A percentile compares a stretch with the other conserved stretches of the same genome.
phyloP scores from a whole-genome alignment of 2,888 invertebrate species.

The Serripes groenlandicus region DNA sequence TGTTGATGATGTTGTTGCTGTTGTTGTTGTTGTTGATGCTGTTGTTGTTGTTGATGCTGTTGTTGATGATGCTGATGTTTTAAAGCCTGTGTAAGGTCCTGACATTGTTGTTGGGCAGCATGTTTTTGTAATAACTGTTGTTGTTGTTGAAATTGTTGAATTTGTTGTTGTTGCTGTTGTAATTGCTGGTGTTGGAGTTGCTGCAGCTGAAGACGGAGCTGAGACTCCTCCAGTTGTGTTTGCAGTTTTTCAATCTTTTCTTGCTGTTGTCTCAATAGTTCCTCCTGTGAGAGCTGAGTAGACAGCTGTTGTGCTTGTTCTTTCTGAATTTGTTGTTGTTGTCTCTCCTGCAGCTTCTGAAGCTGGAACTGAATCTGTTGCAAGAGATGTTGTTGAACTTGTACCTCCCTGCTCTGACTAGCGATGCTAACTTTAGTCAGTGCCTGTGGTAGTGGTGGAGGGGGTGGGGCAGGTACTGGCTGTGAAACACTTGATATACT shows the following conservation, averaged over 20 bases:
- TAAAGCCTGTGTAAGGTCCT: slow-evolving; percentile 53
- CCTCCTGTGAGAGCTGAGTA: slow-evolving; percentile 71
- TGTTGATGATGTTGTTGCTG: slow-evolving; percentile 18
- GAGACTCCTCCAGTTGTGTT: slow-evolving; percentile 87
- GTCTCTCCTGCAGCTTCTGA: slow-evolving; percentile 74
- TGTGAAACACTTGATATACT: slow-evolving; percentile 13
- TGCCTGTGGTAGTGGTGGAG: slow-evolving; percentile 86
- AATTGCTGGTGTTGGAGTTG: slow-evolving; percentile 74
- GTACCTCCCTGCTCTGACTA: slow-evolving; percentile 88
- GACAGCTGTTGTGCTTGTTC: slow-evolving; percentile 51
- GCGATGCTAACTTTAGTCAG: background rate
- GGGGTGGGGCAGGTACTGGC: slow-evolving; percentile 37
- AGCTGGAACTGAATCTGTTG: slow-evolving; percentile 70
- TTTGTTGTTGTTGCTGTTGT: slow-evolving; percentile 78
- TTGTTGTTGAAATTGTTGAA: slow-evolving; percentile 74
- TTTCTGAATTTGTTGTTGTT: slow-evolving; percentile 69
- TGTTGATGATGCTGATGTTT: slow-evolving; percentile 83
- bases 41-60: slow-evolving; percentile 19
- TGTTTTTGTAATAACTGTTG: slow-evolving; percentile 71
- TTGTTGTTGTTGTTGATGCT: slow-evolving; percentile 31
- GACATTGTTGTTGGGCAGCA: slow-evolving; percentile 62
- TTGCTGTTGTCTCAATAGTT: slow-evolving; percentile 90
- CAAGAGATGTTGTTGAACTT: slow-evolving; percentile 66
- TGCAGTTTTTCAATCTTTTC: slow-evolving; percentile 95
- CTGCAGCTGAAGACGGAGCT: slow-evolving; percentile 77